Percentiles rank a stretch among this genome's conserved stretches.
Conservation (phyloP, 2,113 vertebrate species). For the Megaceryle maxima region DNA sequence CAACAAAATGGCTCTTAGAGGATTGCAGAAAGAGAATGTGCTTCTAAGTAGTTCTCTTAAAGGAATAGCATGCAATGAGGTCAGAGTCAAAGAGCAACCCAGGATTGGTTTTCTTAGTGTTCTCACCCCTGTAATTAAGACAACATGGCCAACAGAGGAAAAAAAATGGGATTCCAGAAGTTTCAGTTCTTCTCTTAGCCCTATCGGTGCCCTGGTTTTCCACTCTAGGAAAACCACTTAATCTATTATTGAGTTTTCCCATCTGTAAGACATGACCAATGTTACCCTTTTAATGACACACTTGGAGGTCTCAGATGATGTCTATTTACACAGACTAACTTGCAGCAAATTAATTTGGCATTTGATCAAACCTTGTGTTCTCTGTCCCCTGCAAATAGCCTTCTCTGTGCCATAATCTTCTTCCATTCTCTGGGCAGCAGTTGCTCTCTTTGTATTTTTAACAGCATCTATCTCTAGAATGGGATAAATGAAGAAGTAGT, state of each 20-base stretch:
- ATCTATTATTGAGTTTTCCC: background rate
- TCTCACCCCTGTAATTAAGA: background rate
- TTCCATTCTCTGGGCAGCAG: background rate
- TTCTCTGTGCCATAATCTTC: background rate
- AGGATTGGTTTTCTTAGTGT: background rate
- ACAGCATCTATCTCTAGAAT: background rate
- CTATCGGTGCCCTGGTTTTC: background rate
- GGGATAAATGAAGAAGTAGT: background rate
- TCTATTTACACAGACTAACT: background rate
- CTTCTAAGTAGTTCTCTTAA: background rate
- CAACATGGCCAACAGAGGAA: background rate
- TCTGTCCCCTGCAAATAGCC: background rate
- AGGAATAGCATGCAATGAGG: background rate
- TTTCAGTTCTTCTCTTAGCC: background rate
- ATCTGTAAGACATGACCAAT: background rate
- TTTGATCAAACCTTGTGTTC: background rate
- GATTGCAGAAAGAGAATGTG: no score
- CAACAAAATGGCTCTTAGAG: background rate
- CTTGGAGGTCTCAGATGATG: background rate
- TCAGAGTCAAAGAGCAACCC: background rate
- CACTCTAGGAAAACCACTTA: background rate
- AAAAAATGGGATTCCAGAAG: background rate
- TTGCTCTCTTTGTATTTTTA: background rate
- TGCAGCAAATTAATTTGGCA: constrained; percentile 6
- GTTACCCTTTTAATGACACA: background rate